Base-by-base conservation (phyloP, 1,140 invertebrate genomes). In the Leucophenga varia region DNA sequence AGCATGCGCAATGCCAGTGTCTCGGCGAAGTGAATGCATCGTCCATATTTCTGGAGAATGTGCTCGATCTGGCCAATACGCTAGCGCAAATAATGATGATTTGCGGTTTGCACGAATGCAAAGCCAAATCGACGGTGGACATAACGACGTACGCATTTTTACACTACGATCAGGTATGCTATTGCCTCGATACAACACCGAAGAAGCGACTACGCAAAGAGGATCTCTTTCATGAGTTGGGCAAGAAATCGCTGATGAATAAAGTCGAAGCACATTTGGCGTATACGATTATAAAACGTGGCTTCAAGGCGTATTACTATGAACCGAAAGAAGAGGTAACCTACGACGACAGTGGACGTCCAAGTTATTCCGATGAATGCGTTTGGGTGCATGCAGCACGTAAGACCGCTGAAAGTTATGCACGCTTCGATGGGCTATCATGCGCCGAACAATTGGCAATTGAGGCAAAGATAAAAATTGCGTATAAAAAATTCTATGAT, bases 291-390 rank as follows among this genome's bases (percentile, higher is more conserved):
- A 59, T 73, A 1, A 73, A 73, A 55, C 54, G 65, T 1, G 70
- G 58, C 39, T 73, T 73, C 37, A 73, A 73, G 41, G 70, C 70
- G 21, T 73, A 61, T 44, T 73, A 73, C 47, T 73, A 73, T 25
- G 52, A 65, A 36, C 65, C 70, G 3, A 72, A 69, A 18, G 22
- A 52, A 44, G 59, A 61, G 8, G 14, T 54, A 21, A 65, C 67
- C 13, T 55, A 63, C 36, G 61, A 71, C 18, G 61, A 65, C 0
- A 57, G 59, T 36, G 61, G 59, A n/a, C 39, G 56, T 1, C 70
- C 70, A 6, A 55, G 52, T 6, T 73, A 65, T 35, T 65, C 67
- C 6, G 64, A 73, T 7, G 70, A 73, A 41, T 73, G 70, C 31
- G 59, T 73, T 9, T 73, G 64, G 61, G 65, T 73, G 32, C 70